Percentiles rank a stretch among this genome's conserved stretches.
These are phyloP conservation scores for Sylvilagus bachmani DNA, from an alignment of 2,113 vertebrate genomes.

Conservation along the genomic window DNA sequence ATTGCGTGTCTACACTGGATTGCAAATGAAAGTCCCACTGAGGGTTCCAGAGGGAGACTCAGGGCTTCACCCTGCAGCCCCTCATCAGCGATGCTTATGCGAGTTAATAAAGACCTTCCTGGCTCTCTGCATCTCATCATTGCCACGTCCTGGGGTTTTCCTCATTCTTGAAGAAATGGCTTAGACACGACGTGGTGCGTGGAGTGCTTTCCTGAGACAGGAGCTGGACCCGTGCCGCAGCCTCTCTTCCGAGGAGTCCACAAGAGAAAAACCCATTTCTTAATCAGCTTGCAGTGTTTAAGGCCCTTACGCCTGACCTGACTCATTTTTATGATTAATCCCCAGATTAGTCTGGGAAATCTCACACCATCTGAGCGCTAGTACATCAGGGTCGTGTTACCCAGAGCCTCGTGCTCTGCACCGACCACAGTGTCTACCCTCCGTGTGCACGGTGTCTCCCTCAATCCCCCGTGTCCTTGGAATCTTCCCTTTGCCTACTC, in stretches of 20 bases:
- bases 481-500: neutral
- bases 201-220: neutral
- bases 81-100: slow-evolving; percentile 69
- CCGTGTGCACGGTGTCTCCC: neutral
- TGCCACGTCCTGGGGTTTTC: slow-evolving; percentile 15
- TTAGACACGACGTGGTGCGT: neutral
- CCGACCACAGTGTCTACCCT: fast-evolving
- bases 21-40: slow-evolving; percentile 77
- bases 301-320: neutral
- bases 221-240: neutral
- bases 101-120: slow-evolving; percentile 75
- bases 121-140: slow-evolving; percentile 68
- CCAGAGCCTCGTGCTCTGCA: neutral
- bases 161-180: slow-evolving; percentile 68
- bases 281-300: slow-evolving; percentile 56
- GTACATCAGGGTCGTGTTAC: neutral
- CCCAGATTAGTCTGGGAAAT: slow-evolving; percentile 74
- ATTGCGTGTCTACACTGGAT: neutral
- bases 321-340: slow-evolving; percentile 77
- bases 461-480: neutral
- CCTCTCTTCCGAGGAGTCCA: neutral
- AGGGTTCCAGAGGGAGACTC: slow-evolving; percentile 70
- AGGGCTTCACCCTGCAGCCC: slow-evolving; percentile 62
- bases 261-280: slow-evolving; percentile 21
- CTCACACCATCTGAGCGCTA: neutral